Base-by-base conservation (phyloP, 2,888 invertebrate species). In the Sinopyrophorus schimmeli region DNA sequence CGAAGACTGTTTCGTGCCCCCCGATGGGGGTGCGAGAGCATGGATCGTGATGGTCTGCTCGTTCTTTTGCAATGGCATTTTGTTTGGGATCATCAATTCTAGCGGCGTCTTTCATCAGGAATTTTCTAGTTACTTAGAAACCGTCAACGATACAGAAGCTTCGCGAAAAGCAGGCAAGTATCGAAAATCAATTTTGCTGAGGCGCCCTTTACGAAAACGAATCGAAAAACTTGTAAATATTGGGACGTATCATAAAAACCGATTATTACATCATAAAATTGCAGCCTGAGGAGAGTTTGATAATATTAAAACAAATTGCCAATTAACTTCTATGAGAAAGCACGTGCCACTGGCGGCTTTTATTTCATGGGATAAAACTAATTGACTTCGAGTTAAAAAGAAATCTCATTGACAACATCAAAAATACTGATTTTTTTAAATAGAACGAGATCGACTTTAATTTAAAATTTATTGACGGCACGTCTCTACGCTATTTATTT, bases 71-170 rank as follows among this genome's bases (percentile, higher is more conserved):
- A 94, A 95, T 73, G 94, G 94, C 3, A 84, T 93, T 37, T 77
- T 95, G 38, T 93, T 94, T 72, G 92, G 94, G 31, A 83, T 92
- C 28, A 92, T 95, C 65, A 95, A 95, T 76, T 87, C 89, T 0
- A 92, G 88, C 69, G 88, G 92, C 58, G 83, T 92, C 16, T 79
- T 93, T 55, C 89, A 87, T 68, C 77, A 80, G 4, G 81, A 84
- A 55, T 78, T 92, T 28, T 78, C 80, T 61, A 77, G 80, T 35
- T 80, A 81, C 61, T 75, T 92, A 48, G 69, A 76, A 47, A 74
- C 74, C n/a, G 77, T 80, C 46, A 84, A 85, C 10, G 82, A 85
- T 30, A 71, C 77, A 2, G 87, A 88, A 61, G 83, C 88, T 0
- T 84, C 87, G 17, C 86, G 88, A 59, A 87, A 89, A 77, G 89